A percentile compares a stretch with the other conserved stretches of the same genome.
Evolutionary conservation across 2,797 vertebrate species (phyloP).

Genomic region (Phataginus tetradactyla): DNA sequence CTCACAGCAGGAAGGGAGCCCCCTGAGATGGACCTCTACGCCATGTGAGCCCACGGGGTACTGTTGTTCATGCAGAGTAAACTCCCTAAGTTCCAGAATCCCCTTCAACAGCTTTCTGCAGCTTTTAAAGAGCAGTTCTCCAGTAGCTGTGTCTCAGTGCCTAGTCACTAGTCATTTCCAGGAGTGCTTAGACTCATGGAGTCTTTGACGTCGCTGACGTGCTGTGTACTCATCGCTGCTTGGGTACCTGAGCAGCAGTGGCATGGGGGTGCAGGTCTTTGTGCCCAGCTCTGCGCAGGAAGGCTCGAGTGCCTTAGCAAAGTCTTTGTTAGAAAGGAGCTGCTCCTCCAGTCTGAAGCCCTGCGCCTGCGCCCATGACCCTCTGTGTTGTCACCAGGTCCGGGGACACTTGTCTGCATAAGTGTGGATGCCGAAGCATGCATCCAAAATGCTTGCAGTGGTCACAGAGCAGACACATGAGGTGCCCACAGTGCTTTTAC

Average conservation of each 20-base stretch:
- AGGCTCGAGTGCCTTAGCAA: slow-evolving; percentile 14
- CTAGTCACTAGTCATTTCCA: slow-evolving; percentile 66
- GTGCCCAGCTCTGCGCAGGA: not conserved
- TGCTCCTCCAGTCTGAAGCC: slow-evolving; percentile 37
- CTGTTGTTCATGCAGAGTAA: slow-evolving; percentile 48
- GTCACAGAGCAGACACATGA: not conserved
- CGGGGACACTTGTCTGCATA: slow-evolving; percentile 38
- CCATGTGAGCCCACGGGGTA: not conserved
- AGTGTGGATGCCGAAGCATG: not conserved
- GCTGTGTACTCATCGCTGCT: slow-evolving; percentile 52
- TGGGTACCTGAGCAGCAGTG: not conserved
- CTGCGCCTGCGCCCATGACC: slow-evolving; percentile 39
- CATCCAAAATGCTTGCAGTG: slow-evolving; percentile 13
- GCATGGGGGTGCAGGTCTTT: not conserved
- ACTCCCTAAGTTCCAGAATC: slow-evolving; percentile 53
- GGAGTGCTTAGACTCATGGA: slow-evolving; percentile 51
- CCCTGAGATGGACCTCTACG: slow-evolving; percentile 36
- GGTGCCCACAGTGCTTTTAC: slow-evolving; percentile 19
- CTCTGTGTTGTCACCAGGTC: slow-evolving; percentile 17
- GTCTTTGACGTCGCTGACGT: slow-evolving; percentile 56
- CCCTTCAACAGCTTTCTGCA: slow-evolving; percentile 24
- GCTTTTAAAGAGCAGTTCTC: slow-evolving; percentile 63
- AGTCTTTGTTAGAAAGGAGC: slow-evolving; percentile 48
- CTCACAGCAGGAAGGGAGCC: not conserved
- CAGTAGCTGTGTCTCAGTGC: not conserved